These are phyloP conservation scores for Ceraclea dissimilis DNA, from an alignment of 2,888 invertebrate species.

Conservation along the genomic window DNA sequence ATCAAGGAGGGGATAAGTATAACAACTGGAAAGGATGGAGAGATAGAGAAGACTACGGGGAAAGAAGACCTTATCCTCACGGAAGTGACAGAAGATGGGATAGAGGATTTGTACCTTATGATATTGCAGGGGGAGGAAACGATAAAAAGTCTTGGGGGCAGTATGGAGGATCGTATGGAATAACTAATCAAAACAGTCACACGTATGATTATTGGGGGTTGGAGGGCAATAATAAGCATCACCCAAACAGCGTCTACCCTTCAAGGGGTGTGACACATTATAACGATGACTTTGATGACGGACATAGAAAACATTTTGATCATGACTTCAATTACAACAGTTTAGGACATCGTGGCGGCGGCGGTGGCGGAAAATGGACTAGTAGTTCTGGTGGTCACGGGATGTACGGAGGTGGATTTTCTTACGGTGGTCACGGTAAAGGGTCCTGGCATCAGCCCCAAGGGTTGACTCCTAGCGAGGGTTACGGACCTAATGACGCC, in stretches of 20 bases:
- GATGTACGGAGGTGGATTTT: constrained; percentile 3
- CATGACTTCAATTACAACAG: constrained; percentile 38
- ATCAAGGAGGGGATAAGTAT: constrained; percentile 27
- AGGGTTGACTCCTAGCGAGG: constrained; percentile 11
- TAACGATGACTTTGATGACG: constrained; percentile 9
- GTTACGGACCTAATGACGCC: constrained; percentile 10
- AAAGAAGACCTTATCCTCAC: constrained; percentile 9
- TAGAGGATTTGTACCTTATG: constrained; percentile 47
- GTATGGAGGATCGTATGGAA: constrained; percentile 56
- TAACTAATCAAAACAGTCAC: constrained; percentile 37
- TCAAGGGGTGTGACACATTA: constrained; percentile 20
- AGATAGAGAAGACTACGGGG: constrained; percentile 29
- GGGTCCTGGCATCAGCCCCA: constrained; percentile 10
- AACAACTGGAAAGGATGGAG: constrained; percentile 31
- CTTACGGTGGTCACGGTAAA: constrained; percentile 3
- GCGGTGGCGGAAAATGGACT: constrained; percentile 3
- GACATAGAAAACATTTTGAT: constrained; percentile 13
- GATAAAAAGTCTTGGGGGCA: constrained; percentile 49
- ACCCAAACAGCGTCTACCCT: constrained; percentile 17
- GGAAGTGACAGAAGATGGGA: constrained; percentile 32
- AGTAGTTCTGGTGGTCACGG: constrained; percentile 5
- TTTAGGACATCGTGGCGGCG: constrained; percentile 28
- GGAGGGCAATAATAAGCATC: constrained; percentile 30
- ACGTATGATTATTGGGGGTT: constrained; percentile 50
- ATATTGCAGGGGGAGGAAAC: constrained; percentile 40